Evolutionary conservation across 2,888 invertebrate genomes (phyloP).

Genomic region (Eutolmus rufibarbis): DNA sequence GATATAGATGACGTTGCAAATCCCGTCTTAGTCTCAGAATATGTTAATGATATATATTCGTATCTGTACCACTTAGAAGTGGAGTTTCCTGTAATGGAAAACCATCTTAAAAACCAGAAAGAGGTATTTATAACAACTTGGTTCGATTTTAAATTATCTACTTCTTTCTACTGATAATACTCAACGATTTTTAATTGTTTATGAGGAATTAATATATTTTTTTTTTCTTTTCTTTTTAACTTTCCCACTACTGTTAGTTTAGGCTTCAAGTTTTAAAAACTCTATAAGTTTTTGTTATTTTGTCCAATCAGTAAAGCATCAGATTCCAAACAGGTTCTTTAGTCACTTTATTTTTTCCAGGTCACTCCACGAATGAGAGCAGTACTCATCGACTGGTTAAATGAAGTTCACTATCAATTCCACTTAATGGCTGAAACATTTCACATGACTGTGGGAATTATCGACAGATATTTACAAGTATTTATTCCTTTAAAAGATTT

Average conservation of each 20-base stretch:
- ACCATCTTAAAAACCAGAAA: constrained; percentile 73
- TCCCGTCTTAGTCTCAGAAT: constrained; percentile 81
- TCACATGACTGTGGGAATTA: constrained; percentile 83
- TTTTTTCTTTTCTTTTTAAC: too few relatives aligned
- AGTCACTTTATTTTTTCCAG: constrained; percentile 53
- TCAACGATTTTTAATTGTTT: too few relatives aligned
- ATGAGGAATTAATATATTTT: too few relatives aligned
- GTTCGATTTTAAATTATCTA: too few relatives aligned
- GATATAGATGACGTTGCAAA: constrained; percentile 78
- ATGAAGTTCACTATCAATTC: constrained; percentile 89
- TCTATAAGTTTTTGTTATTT: background rate
- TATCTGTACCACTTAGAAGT: constrained; percentile 81
- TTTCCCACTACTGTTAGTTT: too few relatives aligned
- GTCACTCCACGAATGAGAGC: constrained; percentile 86
- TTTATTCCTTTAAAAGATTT: background rate
- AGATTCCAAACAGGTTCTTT: background rate
- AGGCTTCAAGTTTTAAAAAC: too few relatives aligned
- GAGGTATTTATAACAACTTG: constrained; percentile 50
- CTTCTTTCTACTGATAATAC: too few relatives aligned
- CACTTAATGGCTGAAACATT: constrained; percentile 86
- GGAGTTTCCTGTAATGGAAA: constrained; percentile 69
- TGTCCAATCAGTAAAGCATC: background rate
- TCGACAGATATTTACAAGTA: constrained; percentile 81
- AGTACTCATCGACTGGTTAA: constrained; percentile 92
- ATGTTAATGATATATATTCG: constrained; percentile 87